These are phyloP conservation scores for Phytoseiulus persimilis DNA, from an alignment of 2,888 invertebrate genomes.

Conservation along the genomic window DNA sequence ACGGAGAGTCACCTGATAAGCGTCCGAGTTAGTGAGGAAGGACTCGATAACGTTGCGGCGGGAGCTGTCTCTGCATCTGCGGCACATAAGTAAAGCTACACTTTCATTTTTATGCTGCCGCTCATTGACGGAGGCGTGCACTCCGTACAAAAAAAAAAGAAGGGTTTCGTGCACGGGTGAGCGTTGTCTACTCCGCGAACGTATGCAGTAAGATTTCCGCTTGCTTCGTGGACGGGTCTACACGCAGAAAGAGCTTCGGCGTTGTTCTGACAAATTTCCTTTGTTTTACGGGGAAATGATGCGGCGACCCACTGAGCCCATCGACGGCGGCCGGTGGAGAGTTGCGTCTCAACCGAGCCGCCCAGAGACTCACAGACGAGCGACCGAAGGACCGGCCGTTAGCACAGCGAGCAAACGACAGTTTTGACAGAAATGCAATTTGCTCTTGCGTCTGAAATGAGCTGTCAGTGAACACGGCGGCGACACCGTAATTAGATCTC, in stretches of 20 bases:
- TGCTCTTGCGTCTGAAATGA: constrained; percentile 5
- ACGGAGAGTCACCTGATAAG: background rate
- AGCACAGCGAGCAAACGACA: background rate
- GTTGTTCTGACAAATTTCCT: background rate
- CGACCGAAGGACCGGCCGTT: background rate
- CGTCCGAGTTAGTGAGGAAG: background rate
- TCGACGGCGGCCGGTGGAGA: background rate
- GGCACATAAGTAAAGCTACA: background rate
- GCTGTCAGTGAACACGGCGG: background rate
- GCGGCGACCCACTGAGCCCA: background rate
- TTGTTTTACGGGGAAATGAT: background rate
- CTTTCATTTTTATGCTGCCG: background rate
- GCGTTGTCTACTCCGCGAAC: background rate
- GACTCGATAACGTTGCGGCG: background rate
- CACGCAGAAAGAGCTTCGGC: too few relatives aligned
- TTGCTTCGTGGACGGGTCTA: too few relatives aligned
- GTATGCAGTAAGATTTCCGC: too few relatives aligned
- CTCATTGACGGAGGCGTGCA: background rate
- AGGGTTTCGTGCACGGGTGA: background rate
- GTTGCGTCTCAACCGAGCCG: background rate
- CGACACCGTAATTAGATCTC: background rate
- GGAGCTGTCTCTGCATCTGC: background rate
- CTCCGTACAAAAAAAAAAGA: background rate
- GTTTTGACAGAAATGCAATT: constrained; percentile 5
- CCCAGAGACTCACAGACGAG: background rate